Base-by-base conservation (phyloP, 2,888 invertebrate species). In the Hypselothyrea guttata region DNA sequence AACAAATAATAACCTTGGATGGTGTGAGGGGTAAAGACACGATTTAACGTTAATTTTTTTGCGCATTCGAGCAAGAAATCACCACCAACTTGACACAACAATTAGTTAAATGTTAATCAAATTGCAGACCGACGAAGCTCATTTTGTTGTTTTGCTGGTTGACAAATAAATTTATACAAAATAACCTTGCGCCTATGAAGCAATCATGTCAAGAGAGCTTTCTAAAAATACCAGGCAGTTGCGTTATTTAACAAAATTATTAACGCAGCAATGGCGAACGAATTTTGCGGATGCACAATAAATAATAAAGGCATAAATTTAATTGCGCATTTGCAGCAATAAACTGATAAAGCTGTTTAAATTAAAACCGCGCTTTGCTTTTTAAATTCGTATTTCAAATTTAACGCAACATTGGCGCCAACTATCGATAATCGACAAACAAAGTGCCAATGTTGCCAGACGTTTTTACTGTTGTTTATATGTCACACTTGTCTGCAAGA, bases 61-160 rank as follows among this genome's bases (percentile, higher is more conserved):
- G 55, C 54, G 44, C 60, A 51, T 47, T 65, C 38, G 46, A 56
- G 47, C 56, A 52, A 67, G 67, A 71, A 71, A 63, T 22, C 22
- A 71, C 57, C 52, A 42, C 47, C 44, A 46, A 69, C 47, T 63
- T 82, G 61, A 73, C 74, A 73, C 54, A 59, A 45, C 59, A 71
- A 85, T 78, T 78, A 78, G 85, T 60, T 45, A 63, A 67, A 59
- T 58, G 83, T 78, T 78, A 78, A 78, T 77, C 63, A 61, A 81
- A 66, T 63, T 61, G 56, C 69, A 72, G 62, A 81, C 68, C 44
- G 65, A 71, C 46, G 65, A 55, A 46, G 35, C 9, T 53, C 18
- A 40, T 8, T 33, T 44, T 37, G 31, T 33, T 22, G 31, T 22
- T 56, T 45, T 15, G 13, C 18, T 55, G 37, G 37, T 48, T 46